These are phyloP conservation scores for Tadarida brasiliensis DNA, from an alignment of 2,797 vertebrate species.

Conservation along the genomic window DNA sequence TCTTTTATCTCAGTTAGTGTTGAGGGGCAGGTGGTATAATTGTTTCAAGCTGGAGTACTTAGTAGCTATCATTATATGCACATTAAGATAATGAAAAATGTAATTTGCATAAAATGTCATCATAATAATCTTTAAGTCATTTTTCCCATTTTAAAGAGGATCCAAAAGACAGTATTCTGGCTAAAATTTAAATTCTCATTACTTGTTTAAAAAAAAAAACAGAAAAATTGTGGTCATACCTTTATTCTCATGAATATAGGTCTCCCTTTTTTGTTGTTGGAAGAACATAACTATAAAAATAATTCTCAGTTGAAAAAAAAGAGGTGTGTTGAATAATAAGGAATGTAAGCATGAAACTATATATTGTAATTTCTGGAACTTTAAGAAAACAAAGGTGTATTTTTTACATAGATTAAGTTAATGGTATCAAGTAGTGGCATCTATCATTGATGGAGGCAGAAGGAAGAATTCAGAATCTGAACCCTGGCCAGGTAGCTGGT, in stretches of 20 bases:
- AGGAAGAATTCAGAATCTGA: constrained; percentile 27
- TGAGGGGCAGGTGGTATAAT: constrained; percentile 47
- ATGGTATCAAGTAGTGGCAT: background rate
- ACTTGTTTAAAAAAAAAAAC: background rate
- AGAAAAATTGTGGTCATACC: background rate
- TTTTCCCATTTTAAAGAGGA: constrained; percentile 41
- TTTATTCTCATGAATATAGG: constrained; percentile 48
- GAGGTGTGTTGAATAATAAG: constrained; percentile 31
- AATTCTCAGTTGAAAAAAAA: constrained; percentile 61
- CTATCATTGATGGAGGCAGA: constrained; percentile 9
- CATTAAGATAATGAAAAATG: constrained; percentile 59
- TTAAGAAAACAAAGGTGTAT: constrained; percentile 16
- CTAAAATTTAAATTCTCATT: constrained; percentile 59
- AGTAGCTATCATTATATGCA: constrained; percentile 59
- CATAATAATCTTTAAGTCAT: constrained; percentile 67
- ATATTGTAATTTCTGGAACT: constrained; percentile 35
- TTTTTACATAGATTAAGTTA: constrained; percentile 59
- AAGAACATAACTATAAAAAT: constrained; percentile 61
- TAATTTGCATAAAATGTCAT: constrained; percentile 51
- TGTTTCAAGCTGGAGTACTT: constrained; percentile 58
- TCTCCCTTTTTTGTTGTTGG: constrained; percentile 5
- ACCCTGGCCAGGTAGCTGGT: no score
- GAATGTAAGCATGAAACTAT: constrained; percentile 53
- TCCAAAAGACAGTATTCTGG: constrained; percentile 52
- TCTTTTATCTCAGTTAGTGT: constrained; percentile 39